Evolutionary conservation across 2,113 vertebrate species (phyloP).

Genomic region (Platichthys stellatus): DNA sequence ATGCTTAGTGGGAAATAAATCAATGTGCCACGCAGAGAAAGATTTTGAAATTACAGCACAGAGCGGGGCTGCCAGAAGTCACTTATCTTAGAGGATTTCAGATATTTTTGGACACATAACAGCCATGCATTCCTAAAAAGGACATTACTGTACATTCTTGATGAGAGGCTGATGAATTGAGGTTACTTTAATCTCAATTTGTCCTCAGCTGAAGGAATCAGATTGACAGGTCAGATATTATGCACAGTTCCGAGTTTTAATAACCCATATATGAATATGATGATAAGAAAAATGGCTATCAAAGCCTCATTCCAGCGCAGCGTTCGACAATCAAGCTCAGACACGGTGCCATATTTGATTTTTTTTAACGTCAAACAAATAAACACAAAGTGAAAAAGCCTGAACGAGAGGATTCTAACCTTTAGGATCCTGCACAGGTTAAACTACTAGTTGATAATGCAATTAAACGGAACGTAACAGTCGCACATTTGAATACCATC

Average conservation of each 20-base stretch:
- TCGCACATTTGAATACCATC: background rate
- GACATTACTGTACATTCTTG: background rate
- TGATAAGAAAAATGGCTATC: constrained; percentile 34
- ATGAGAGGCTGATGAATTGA: constrained; percentile 28
- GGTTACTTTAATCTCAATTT: constrained; percentile 29
- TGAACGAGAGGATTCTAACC: background rate
- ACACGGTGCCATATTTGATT: background rate
- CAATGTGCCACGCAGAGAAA: constrained; percentile 8
- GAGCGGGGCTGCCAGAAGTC: constrained; percentile 9
- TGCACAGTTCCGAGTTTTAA: constrained; percentile 14
- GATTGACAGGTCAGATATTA: constrained; percentile 38
- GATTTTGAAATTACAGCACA: constrained; percentile 21
- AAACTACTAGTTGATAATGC: background rate
- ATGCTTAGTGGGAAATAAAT: constrained; percentile 54
- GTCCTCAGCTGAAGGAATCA: constrained; percentile 20
- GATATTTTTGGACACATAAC: constrained; percentile 14
- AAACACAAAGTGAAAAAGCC: background rate
- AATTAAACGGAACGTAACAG: background rate
- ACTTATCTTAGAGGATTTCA: constrained; percentile 4
- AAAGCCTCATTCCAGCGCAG: constrained; percentile 18
- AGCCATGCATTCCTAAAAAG: constrained; percentile 10
- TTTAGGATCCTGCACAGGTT: background rate
- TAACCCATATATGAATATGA: background rate
- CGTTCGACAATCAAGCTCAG: background rate
- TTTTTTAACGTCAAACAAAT: constrained; percentile 8